Evolutionary conservation across 1,140 invertebrate genomes (phyloP).

Genomic region (Drosophila mayri): DNA sequence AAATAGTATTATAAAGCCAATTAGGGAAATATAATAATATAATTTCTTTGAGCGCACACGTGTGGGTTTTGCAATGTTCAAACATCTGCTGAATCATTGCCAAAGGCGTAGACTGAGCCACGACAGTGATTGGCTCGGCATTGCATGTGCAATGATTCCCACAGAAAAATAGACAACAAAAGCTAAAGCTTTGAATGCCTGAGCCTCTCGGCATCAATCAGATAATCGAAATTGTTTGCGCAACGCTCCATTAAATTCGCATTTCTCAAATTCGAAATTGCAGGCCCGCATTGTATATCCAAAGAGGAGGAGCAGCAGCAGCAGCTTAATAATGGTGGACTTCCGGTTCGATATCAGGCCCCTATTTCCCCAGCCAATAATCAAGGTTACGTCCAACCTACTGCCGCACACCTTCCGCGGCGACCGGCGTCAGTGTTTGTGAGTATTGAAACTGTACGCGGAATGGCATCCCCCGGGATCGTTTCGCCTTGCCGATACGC

Average conservation of each 20-base stretch:
- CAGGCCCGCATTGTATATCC: slow-evolving; percentile 27
- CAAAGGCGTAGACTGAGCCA: slow-evolving; percentile 23
- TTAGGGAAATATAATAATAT: not conserved
- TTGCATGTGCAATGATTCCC: slow-evolving; percentile 72
- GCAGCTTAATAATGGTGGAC: slow-evolving; percentile 85
- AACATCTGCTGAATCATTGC: slow-evolving; percentile 60
- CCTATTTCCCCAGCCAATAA: slow-evolving; percentile 87
- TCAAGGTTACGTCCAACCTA: slow-evolving; percentile 87
- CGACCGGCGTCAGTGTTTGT: slow-evolving; percentile 87
- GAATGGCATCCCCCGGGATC: slow-evolving; percentile 17
- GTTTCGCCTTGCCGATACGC: slow-evolving; percentile 55
- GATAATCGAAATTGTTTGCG: slow-evolving; percentile 69
- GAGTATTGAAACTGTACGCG: slow-evolving; percentile 85
- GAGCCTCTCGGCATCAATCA: slow-evolving; percentile 24
- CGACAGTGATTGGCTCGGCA: slow-evolving; percentile 40
- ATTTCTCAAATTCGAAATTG: slow-evolving; percentile 57
- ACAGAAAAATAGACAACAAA: slow-evolving; percentile 45
- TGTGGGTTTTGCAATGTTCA: slow-evolving; percentile 23
- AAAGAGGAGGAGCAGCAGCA: slow-evolving; percentile 10
- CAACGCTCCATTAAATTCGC: slow-evolving; percentile 79
- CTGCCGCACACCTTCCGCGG: slow-evolving; percentile 87
- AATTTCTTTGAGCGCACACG: slow-evolving; percentile 40
- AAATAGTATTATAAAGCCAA: not conserved
- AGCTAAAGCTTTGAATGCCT: slow-evolving; percentile 15
- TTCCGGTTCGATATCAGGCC: slow-evolving; percentile 88